Conservation (phyloP, 2,113 vertebrate species). For the Cryptoleucopteryx plumbea region DNA sequence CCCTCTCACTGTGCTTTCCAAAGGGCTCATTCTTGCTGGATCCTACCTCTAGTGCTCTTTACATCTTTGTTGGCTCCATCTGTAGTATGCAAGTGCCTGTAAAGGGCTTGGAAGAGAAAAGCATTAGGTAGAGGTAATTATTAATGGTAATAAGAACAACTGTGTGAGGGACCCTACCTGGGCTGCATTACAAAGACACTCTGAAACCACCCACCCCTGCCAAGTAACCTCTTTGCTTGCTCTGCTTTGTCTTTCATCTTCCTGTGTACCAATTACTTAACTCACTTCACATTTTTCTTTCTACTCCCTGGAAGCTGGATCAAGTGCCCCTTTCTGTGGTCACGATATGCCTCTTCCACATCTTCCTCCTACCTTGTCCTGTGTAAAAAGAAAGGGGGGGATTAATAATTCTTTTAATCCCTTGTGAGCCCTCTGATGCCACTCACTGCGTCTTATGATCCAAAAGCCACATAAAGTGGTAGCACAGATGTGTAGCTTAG, state of each 20-base stretch:
- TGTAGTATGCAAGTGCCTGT: background rate
- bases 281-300: background rate
- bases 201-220: background rate
- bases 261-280: background rate
- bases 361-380: background rate
- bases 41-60: background rate
- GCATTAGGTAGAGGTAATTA: background rate
- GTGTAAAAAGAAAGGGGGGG: background rate
- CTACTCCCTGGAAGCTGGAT: background rate
- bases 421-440: background rate
- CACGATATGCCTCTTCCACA: background rate
- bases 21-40: background rate
- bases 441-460: background rate
- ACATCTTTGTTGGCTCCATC: background rate
- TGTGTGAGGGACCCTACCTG: background rate
- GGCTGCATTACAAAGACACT: background rate
- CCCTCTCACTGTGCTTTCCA: background rate
- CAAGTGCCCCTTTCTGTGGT: background rate
- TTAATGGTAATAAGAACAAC: background rate
- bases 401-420: background rate
- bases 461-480: background rate
- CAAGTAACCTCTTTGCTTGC: background rate
- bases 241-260: background rate
- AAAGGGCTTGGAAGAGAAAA: background rate
- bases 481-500: background rate